Evolutionary conservation across 2,797 vertebrate species (phyloP).

Genomic region (Ctenopoma kingsleyae): DNA sequence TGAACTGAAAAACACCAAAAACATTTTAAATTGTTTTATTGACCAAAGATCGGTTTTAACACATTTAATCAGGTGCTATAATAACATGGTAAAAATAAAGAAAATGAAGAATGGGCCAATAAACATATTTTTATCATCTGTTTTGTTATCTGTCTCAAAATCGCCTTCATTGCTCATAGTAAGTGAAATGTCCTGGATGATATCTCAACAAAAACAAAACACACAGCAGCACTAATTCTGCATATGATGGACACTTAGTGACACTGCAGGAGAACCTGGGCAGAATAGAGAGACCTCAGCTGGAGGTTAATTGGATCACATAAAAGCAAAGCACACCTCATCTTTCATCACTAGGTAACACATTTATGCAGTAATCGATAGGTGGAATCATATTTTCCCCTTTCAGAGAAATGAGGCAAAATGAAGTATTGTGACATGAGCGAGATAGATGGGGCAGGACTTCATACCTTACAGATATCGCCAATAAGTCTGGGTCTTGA

Average conservation of each 20-base stretch:
- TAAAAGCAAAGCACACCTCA: slow-evolving; percentile 76
- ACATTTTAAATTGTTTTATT: slow-evolving; percentile 2
- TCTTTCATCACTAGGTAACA: slow-evolving; percentile 81
- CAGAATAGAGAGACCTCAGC: slow-evolving; percentile 57
- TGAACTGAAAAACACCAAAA: slow-evolving; percentile 22
- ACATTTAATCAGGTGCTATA: slow-evolving; percentile 10
- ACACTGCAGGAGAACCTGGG: slow-evolving; percentile 58
- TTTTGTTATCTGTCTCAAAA: not conserved
- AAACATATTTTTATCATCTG: not conserved
- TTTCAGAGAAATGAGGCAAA: slow-evolving; percentile 80
- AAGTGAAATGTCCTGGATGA: slow-evolving; percentile 60
- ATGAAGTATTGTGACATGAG: slow-evolving; percentile 69
- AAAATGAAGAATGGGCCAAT: not conserved
- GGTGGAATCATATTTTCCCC: slow-evolving; percentile 80
- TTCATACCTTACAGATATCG: slow-evolving; percentile 59
- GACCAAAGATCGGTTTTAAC: slow-evolving; percentile 4
- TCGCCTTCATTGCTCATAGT: slow-evolving; percentile 34
- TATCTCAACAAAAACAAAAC: slow-evolving; percentile 71
- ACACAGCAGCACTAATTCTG: slow-evolving; percentile 71
- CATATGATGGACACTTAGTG: slow-evolving; percentile 56
- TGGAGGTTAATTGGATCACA: slow-evolving; percentile 81
- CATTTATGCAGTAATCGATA: slow-evolving; percentile 81
- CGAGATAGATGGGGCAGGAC: slow-evolving; percentile 63
- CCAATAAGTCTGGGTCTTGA: slow-evolving; percentile 43
- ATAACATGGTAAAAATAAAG: not conserved